Conservation (phyloP, 1,140 invertebrate species). For the Zelostemma sp. region DNA sequence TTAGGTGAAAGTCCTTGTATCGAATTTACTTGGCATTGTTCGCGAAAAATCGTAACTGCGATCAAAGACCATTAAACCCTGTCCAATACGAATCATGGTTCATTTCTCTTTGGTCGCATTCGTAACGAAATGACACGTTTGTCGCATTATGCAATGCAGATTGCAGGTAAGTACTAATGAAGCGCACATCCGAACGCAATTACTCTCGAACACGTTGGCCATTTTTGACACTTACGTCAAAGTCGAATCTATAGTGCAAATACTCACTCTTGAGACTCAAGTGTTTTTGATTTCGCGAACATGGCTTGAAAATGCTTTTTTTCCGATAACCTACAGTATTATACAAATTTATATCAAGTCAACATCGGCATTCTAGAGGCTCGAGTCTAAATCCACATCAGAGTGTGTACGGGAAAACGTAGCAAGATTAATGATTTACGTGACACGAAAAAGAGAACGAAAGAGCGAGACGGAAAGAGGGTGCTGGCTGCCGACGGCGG, state of each 20-base stretch:
- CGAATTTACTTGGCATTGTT: constrained; percentile 14
- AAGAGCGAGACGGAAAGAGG: constrained; percentile 45
- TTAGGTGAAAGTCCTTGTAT: background rate
- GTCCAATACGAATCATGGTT: constrained; percentile 50
- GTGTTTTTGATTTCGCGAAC: no score
- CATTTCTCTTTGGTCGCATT: constrained; percentile 64
- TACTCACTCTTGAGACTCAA: no score
- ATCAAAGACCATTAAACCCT: constrained; percentile 54
- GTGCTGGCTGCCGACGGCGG: constrained; percentile 51
- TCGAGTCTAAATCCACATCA: constrained; percentile 69
- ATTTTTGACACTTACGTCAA: constrained; percentile 58
- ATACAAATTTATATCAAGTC: constrained; percentile 35
- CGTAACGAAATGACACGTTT: constrained; percentile 63
- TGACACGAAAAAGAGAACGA: constrained; percentile 62
- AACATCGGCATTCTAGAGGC: constrained; percentile 52
- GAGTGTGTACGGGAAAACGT: constrained; percentile 68
- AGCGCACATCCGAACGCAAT: constrained; percentile 64
- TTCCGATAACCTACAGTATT: constrained; percentile 27
- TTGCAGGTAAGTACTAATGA: constrained; percentile 67
- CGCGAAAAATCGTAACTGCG: constrained; percentile 11
- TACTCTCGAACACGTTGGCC: constrained; percentile 59
- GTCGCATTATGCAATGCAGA: constrained; percentile 58
- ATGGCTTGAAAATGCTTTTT: constrained; percentile 14
- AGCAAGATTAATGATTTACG: constrained; percentile 70
- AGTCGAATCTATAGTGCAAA: no score